These are phyloP conservation scores for Tympanuchus pallidicinctus DNA, from an alignment of 2,113 vertebrate genomes.

Conservation along the genomic window DNA sequence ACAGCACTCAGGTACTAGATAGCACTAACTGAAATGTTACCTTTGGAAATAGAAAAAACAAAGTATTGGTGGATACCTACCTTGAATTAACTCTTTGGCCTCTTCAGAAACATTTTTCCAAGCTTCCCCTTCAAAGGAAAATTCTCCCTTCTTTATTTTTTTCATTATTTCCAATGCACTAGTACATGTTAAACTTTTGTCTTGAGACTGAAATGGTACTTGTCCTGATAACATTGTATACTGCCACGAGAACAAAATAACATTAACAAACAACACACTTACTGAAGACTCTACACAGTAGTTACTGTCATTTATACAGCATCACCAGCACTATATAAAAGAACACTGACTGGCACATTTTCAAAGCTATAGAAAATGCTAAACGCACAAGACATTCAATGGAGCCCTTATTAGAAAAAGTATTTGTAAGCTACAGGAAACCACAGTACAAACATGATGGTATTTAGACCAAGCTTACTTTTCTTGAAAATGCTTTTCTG, in stretches of 20 bases:
- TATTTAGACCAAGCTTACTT: not conserved
- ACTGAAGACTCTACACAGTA: not conserved
- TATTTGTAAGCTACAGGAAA: not conserved
- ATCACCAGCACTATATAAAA: not conserved
- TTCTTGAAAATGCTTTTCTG: not conserved
- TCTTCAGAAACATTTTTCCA: conserved; percentile 97
- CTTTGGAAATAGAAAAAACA: not conserved
- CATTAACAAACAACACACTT: not conserved
- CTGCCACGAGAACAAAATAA: conserved; percentile 72
- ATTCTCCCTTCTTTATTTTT: conserved; percentile 98
- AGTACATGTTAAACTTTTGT: conserved; percentile 89
- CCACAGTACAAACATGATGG: not conserved
- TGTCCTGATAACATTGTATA: conserved; percentile 98
- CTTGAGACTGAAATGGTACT: conserved; percentile 96
- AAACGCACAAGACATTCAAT: not conserved
- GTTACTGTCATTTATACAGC: not conserved
- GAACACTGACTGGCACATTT: not conserved
- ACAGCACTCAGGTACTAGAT: not conserved
- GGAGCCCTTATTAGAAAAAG: not conserved
- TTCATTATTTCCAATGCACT: conserved; percentile 97
- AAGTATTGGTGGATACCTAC: conserved; percentile 65
- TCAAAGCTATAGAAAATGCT: not conserved
- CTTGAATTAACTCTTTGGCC: conserved; percentile 96
- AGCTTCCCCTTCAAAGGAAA: conserved; percentile 96
- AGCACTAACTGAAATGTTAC: not conserved